Conservation (phyloP, 2,113 vertebrate species). For the Hymenochirus boettgeri region DNA sequence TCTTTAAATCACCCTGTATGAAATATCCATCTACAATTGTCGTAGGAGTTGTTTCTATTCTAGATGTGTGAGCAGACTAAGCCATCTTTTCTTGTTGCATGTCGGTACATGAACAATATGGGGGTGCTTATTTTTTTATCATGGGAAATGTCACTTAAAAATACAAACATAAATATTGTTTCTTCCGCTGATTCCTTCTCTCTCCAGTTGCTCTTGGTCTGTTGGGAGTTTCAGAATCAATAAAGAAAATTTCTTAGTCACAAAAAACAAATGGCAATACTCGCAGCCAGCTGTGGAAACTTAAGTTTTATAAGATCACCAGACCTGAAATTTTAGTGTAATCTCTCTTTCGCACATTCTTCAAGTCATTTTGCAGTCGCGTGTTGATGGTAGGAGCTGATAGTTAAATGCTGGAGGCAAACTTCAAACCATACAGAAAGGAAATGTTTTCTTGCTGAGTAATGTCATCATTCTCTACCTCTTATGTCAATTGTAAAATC, state of each 20-base stretch:
- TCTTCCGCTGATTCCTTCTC: constrained; percentile 58
- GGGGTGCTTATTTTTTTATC: too few species aligned
- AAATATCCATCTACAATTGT: too few species aligned
- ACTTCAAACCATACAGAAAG: constrained; percentile 52
- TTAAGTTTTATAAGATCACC: constrained; percentile 53
- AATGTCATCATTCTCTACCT: constrained; percentile 57
- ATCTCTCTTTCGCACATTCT: constrained; percentile 56
- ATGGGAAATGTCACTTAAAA: constrained; percentile 62
- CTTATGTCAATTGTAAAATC: constrained; percentile 50
- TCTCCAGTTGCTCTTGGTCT: constrained; percentile 53
- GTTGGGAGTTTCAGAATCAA: constrained; percentile 60
- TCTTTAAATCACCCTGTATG: too few species aligned
- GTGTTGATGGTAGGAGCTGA: constrained; percentile 51
- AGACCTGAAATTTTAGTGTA: constrained; percentile 49
- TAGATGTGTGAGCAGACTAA: too few species aligned
- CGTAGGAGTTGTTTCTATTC: too few species aligned
- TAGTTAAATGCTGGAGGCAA: constrained; percentile 52
- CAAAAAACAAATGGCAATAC: constrained; percentile 52
- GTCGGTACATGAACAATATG: too few species aligned
- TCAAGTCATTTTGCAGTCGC: constrained; percentile 51
- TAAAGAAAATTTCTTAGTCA: constrained; percentile 61
- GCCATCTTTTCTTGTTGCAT: too few species aligned
- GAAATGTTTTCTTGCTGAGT: constrained; percentile 54
- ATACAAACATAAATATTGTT: constrained; percentile 55
- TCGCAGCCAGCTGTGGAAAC: constrained; percentile 45